Conservation (phyloP, 2,797 vertebrate genomes). For the Ibycter americanus region DNA sequence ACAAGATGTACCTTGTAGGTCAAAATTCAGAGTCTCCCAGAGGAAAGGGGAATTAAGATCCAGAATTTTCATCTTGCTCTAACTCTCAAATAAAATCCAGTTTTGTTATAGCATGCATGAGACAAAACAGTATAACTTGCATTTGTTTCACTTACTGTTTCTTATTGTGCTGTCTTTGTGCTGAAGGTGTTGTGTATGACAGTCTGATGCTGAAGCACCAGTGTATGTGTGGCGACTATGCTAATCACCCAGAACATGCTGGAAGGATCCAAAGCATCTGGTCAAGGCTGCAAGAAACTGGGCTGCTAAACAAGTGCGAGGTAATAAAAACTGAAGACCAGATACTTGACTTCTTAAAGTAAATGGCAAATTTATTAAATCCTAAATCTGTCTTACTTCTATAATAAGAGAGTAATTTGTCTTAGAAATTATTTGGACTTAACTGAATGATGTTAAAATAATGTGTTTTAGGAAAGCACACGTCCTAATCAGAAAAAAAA, state of each 20-base stretch:
- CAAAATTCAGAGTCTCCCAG: not conserved
- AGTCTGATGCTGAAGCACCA: slow-evolving; percentile 83
- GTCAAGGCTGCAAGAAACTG: slow-evolving; percentile 83
- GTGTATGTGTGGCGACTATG: slow-evolving; percentile 79
- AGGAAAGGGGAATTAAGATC: not conserved
- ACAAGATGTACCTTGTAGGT: not conserved
- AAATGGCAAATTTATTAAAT: not conserved
- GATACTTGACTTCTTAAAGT: not conserved
- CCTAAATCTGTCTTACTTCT: not conserved
- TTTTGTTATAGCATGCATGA: not conserved
- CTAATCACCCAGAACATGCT: slow-evolving; percentile 80
- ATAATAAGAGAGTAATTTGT: not conserved
- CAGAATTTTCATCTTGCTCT: not conserved
- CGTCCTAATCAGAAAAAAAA: not conserved
- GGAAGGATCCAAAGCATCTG: slow-evolving; percentile 85
- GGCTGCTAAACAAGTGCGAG: slow-evolving; percentile 81
- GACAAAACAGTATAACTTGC: not conserved
- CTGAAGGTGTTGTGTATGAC: slow-evolving; percentile 79
- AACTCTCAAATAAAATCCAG: not conserved
- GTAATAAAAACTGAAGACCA: slow-evolving; percentile 66
- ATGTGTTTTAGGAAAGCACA: not conserved
- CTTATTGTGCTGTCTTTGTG: slow-evolving; percentile 39
- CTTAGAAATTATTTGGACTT: not conserved
- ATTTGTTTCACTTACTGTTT: not conserved
- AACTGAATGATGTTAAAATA: too few species aligned